A percentile compares a stretch with the other conserved stretches of the same genome.
These are phyloP conservation scores for Drosophila antonietae DNA, from an alignment of 2,888 invertebrate genomes.

Conservation along the genomic window DNA sequence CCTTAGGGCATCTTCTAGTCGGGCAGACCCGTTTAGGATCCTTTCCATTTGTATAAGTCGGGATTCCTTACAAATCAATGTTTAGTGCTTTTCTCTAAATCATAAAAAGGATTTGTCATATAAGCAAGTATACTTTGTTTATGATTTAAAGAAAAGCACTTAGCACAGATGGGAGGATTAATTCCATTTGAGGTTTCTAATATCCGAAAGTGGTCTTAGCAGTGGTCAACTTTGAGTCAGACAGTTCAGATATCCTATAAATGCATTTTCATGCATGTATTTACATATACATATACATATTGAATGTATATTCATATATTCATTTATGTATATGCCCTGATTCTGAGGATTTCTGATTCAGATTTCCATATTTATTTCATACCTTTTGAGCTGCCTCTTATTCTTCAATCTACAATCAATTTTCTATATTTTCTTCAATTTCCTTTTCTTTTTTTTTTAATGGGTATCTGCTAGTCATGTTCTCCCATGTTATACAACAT, in stretches of 20 bases:
- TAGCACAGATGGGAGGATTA: neutral
- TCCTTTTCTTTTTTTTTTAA: neutral
- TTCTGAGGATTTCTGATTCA: too few species aligned
- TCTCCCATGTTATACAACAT: neutral
- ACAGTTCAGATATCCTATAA: neutral
- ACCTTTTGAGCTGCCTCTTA: too few species aligned
- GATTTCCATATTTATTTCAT: too few species aligned
- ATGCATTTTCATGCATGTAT: too few species aligned
- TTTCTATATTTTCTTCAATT: neutral
- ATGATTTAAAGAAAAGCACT: neutral
- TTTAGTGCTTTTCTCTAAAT: neutral
- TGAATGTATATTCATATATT: too few species aligned
- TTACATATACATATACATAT: too few species aligned
- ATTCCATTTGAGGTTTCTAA: neutral
- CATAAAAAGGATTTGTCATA: neutral
- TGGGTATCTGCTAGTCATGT: neutral
- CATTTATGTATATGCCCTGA: too few species aligned
- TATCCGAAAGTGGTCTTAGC: neutral
- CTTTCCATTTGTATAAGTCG: neutral
- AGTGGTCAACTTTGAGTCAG: neutral
- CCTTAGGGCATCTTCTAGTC: neutral
- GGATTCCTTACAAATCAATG: neutral
- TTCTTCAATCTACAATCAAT: too few species aligned
- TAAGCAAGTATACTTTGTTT: neutral
- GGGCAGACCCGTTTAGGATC: neutral